These are phyloP conservation scores for Lasiurus borealis DNA, from an alignment of 2,113 vertebrate genomes.

Conservation along the genomic window DNA sequence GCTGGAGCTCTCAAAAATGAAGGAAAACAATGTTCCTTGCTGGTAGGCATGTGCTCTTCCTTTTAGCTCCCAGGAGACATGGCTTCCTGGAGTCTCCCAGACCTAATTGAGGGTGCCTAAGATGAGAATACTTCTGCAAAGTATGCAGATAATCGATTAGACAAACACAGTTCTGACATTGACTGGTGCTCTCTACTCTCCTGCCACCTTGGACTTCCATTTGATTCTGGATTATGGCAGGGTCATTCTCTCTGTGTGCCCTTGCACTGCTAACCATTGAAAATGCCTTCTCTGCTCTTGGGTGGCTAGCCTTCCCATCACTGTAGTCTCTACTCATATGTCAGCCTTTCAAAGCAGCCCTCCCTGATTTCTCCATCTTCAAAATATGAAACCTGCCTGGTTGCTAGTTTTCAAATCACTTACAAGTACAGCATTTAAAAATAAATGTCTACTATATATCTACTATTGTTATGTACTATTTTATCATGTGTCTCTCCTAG, in stretches of 20 bases:
- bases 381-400: background rate
- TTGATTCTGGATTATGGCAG: background rate
- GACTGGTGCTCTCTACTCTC: background rate
- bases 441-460: background rate
- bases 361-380: background rate
- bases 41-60: too few species aligned
- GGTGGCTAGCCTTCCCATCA: rapidly evolving
- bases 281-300: background rate
- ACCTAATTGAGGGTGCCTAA: background rate
- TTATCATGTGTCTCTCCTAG: background rate
- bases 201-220: rapidly evolving
- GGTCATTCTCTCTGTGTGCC: background rate
- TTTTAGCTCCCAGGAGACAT: too few species aligned
- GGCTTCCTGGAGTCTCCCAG: too few species aligned
- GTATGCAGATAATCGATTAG: too few species aligned
- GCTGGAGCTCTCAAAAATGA: background rate
- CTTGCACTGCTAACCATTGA: background rate
- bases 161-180: rapidly evolving
- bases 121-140: background rate
- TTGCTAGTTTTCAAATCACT: background rate
- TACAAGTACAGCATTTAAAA: background rate
- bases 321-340: background rate
- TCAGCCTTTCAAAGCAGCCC: background rate
- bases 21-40: background rate
- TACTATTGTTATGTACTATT: background rate